phyloP scores from a whole-genome alignment of 2,113 vertebrate species.

The Leucoraja erinaceus region DNA sequence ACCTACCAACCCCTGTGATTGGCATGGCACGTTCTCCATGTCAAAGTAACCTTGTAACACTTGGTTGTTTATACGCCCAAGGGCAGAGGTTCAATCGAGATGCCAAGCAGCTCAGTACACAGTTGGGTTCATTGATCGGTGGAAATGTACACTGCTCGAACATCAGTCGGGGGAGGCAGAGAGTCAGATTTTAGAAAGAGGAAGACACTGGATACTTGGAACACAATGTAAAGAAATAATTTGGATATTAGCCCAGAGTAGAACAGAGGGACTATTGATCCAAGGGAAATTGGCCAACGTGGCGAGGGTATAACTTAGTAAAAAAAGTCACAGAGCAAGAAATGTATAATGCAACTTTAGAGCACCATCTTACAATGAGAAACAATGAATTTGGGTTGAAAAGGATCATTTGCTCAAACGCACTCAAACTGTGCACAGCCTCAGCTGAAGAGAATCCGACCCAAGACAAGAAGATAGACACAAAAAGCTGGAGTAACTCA shows the following conservation, averaged over 20 bases:
- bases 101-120: accelerated
- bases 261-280: neutral
- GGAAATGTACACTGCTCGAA: neutral
- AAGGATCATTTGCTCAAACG: too few species aligned
- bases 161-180: too few species aligned
- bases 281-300: neutral
- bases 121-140: neutral
- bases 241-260: neutral
- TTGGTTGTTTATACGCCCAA: too few species aligned
- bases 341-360: neutral
- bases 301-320: neutral
- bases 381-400: too few species aligned
- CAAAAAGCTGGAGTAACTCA: too few species aligned
- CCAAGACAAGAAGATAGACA: neutral
- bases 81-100: too few species aligned
- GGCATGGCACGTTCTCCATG: neutral
- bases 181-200: neutral
- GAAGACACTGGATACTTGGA: neutral
- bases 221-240: neutral
- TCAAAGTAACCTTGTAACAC: neutral
- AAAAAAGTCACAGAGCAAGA: neutral
- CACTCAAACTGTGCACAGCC: too few species aligned
- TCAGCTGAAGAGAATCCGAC: too few species aligned
- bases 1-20: too few species aligned
- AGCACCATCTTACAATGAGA: neutral